Conservation (phyloP, 2,797 vertebrate genomes). For the Alcedo quadribrachys region DNA sequence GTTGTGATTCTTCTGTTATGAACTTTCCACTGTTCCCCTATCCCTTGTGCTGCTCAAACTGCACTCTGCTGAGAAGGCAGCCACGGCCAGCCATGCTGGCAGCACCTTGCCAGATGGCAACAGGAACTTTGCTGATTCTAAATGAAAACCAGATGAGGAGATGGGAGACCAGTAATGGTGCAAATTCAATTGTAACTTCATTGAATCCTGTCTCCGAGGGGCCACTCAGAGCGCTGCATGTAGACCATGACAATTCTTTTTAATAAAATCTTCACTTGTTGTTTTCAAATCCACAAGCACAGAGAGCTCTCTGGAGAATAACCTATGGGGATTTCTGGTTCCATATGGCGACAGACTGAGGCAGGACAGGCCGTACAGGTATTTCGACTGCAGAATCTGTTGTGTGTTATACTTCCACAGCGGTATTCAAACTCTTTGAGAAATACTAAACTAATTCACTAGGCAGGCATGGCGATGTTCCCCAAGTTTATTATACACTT, state of each 20-base stretch:
- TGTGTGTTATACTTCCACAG: neutral
- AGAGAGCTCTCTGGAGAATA: neutral
- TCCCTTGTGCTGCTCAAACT: neutral
- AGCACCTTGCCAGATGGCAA: neutral
- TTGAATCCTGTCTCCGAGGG: neutral
- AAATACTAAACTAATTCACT: neutral
- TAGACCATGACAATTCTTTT: neutral
- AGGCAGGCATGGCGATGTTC: neutral
- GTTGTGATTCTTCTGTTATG: neutral
- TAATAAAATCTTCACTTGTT: neutral
- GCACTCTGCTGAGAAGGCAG: rapidly evolving
- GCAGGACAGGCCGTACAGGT: neutral
- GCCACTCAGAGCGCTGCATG: rapidly evolving
- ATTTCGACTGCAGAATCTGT: neutral
- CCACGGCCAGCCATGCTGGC: neutral
- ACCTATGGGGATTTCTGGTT: rapidly evolving
- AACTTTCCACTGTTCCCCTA: neutral
- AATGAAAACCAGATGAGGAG: neutral
- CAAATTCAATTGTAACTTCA: neutral
- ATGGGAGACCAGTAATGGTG: neutral
- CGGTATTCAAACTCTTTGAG: neutral
- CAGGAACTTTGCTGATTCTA: neutral
- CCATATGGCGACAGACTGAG: rapidly evolving
- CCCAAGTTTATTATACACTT: neutral
- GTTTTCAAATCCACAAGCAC: neutral